Percentiles rank a stretch among this genome's conserved stretches.
These are phyloP conservation scores for Biston betularia DNA, from an alignment of 2,888 invertebrate genomes.

Conservation along the genomic window DNA sequence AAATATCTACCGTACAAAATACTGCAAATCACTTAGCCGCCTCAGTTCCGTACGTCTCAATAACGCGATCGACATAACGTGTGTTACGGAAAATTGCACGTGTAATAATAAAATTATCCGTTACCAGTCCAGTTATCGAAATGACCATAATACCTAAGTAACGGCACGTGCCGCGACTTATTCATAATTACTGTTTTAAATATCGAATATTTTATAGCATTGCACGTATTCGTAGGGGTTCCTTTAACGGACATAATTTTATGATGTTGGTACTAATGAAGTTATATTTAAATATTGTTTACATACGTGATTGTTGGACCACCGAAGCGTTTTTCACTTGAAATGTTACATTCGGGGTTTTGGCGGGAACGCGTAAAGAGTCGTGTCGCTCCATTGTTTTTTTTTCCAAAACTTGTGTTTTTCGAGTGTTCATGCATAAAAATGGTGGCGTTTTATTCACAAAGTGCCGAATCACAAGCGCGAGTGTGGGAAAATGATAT, in stretches of 20 bases:
- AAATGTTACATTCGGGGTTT: background rate
- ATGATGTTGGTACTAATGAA: slow-evolving; percentile 16
- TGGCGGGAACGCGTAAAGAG: too few relatives aligned
- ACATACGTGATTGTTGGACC: slow-evolving; percentile 1
- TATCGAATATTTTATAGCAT: slow-evolving; percentile 45
- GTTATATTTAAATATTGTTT: background rate
- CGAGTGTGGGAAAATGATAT: too few relatives aligned
- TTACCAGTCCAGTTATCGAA: slow-evolving; percentile 77
- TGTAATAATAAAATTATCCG: slow-evolving; percentile 63
- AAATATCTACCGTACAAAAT: slow-evolving; percentile 8
- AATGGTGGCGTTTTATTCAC: too few relatives aligned
- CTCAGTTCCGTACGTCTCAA: slow-evolving; percentile 30
- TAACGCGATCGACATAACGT: slow-evolving; percentile 40
- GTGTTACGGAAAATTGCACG: slow-evolving; percentile 62
- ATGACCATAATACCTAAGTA: slow-evolving; percentile 62
- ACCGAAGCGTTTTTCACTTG: slow-evolving; percentile 3
- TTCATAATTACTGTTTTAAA: slow-evolving; percentile 15
- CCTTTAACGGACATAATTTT: slow-evolving; percentile 15
- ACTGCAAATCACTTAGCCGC: slow-evolving; percentile 12
- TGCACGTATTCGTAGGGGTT: slow-evolving; percentile 56
- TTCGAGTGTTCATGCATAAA: too few relatives aligned
- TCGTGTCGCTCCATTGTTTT: too few relatives aligned
- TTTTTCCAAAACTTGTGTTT: too few relatives aligned
- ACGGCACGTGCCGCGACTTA: slow-evolving; percentile 29
- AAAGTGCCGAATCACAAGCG: too few relatives aligned